Conservation (phyloP, 2,113 vertebrate genomes). For the Scortum barcoo region DNA sequence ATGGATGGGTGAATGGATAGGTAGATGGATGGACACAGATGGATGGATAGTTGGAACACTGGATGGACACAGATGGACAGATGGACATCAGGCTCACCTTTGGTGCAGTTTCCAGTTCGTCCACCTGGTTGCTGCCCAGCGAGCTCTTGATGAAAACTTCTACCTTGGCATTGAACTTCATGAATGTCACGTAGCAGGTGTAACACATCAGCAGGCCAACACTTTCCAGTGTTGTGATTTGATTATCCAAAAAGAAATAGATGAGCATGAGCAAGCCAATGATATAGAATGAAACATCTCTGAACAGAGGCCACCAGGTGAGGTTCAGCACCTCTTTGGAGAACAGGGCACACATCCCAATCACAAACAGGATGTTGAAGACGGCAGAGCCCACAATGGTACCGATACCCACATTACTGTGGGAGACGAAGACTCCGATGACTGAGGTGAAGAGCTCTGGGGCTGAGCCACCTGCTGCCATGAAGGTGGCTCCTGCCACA, state of each 20-base stretch:
- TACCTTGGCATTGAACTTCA: slow-evolving; percentile 94
- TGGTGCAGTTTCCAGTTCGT: slow-evolving; percentile 88
- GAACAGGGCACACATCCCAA: slow-evolving; percentile 98
- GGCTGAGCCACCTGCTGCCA: slow-evolving; percentile 97
- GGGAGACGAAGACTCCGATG: slow-evolving; percentile 96
- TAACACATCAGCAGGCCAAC: slow-evolving; percentile 89
- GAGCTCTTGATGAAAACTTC: slow-evolving; percentile 88
- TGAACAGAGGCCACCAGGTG: slow-evolving; percentile 99
- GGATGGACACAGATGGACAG: too few relatives aligned
- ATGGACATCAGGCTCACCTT: slow-evolving; percentile 88
- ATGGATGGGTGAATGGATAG: slow-evolving; percentile 8
- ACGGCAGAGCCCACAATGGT: slow-evolving; percentile 98
- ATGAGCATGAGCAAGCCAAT: slow-evolving; percentile 96
- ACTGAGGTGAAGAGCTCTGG: slow-evolving; percentile 98
- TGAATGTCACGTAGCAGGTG: slow-evolving; percentile 92
- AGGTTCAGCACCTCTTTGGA: slow-evolving; percentile 96
- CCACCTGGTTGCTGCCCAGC: slow-evolving; percentile 91
- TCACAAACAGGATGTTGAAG: slow-evolving; percentile 98
- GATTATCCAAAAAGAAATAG: slow-evolving; percentile 97
- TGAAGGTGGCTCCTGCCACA: slow-evolving; percentile 97
- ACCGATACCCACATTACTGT: slow-evolving; percentile 97
- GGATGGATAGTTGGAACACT: slow-evolving; percentile 1
- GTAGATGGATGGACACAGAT: slow-evolving; percentile 1
- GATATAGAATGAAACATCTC: slow-evolving; percentile 97
- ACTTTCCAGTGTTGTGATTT: slow-evolving; percentile 92